Evolutionary conservation across 2,113 vertebrate genomes (phyloP), one percentile per base, ranked within the genome.

Genomic region (Rhinopithecus roxellana): DNA sequence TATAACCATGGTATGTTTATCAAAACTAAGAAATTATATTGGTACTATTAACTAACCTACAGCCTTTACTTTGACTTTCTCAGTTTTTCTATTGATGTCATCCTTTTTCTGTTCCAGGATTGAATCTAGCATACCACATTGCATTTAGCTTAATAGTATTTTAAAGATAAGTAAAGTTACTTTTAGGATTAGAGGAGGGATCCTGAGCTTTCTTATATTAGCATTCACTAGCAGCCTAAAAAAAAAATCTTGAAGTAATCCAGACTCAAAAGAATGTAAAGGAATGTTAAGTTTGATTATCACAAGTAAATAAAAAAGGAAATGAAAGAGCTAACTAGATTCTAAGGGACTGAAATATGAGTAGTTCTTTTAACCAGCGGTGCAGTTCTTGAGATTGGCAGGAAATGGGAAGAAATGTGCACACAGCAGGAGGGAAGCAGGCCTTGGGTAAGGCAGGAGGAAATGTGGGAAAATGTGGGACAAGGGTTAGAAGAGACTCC

Each of bases 221-320:
- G 86, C 69, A 55, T 64, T 90, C 48, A 38, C 81, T 72, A 75
- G 79, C 32, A 48, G 55, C 67, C 82, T 23, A 30, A 88, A 61
- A 86, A 86, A 57, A 59, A 90, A 89, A 90, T 64, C 92, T 95
- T 97, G 96, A 97, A 95, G 93, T 69, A 96, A 97, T 89, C 93
- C 83, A 96, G 96, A 95, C 95, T 80, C 74, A 86, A 78, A 78
- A 89, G 79, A 97, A 89, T 45, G 80, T 81, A 91, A 91, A 96
- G 81, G 92, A 97, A 97, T 97, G 96, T 75, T 64, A 94, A 93
- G 90, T 86, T 55, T 89, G 90, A 90, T 75, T 77, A 92, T 90
- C 87, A 86, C 69, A 96, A 96, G 90, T 87, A 96, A 97, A 95
- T 94, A 97, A 83, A 93, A 95, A 97, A 90, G 95, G 95, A 97